These are phyloP conservation scores for Anaspis maculata DNA, from an alignment of 2,888 invertebrate species.

Conservation along the genomic window DNA sequence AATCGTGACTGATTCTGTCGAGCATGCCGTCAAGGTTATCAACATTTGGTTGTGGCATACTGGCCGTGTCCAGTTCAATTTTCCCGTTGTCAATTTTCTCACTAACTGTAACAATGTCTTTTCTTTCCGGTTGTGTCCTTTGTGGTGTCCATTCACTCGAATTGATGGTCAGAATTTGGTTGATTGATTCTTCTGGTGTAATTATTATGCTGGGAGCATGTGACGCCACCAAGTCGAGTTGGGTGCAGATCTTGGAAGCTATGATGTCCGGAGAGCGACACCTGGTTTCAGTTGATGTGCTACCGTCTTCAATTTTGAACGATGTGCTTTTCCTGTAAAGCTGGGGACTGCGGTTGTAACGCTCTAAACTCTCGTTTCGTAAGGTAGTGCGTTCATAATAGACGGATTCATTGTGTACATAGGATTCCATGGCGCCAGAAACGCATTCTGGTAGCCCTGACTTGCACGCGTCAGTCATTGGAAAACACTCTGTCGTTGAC, in stretches of 20 bases:
- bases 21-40: slow-evolving; percentile 55
- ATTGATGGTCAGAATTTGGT: slow-evolving; percentile 15
- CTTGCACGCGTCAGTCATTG: slow-evolving; percentile 22
- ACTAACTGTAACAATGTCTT: slow-evolving; percentile 17
- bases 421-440: slow-evolving; percentile 32
- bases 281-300: too few species aligned
- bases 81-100: slow-evolving; percentile 16
- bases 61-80: slow-evolving; percentile 21
- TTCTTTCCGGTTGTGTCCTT: slow-evolving; percentile 36
- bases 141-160: slow-evolving; percentile 3
- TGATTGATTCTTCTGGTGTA: slow-evolving; percentile 23
- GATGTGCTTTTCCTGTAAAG: slow-evolving; percentile 9
- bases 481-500: slow-evolving; percentile 14
- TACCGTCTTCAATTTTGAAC: slow-evolving; percentile 7
- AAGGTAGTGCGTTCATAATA: slow-evolving; percentile 24
- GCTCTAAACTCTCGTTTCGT: slow-evolving; percentile 41
- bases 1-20: slow-evolving; percentile 72
- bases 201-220: slow-evolving; percentile 24
- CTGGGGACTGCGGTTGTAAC: slow-evolving; percentile 44
- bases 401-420: slow-evolving; percentile 29
- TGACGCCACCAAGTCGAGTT: slow-evolving; percentile 44
- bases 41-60: slow-evolving; percentile 16
- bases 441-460: slow-evolving; percentile 21
- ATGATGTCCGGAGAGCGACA: slow-evolving; percentile 39
- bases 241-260: slow-evolving; percentile 49